Conservation (phyloP, 2,888 invertebrate species). For the Pyrochroa serraticornis region DNA sequence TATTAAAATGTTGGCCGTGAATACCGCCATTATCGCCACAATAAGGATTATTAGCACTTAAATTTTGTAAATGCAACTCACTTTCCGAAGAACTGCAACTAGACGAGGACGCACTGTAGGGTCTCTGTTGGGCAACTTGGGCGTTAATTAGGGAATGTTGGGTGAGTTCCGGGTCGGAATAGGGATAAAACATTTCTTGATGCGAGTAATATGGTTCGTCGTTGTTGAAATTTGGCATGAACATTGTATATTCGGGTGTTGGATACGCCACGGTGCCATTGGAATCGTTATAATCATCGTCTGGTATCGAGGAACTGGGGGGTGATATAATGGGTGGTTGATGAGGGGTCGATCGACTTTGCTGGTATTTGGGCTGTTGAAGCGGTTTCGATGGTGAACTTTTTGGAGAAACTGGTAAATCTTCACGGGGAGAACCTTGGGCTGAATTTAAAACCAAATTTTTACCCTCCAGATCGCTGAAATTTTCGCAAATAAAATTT, state of each 20-base stretch:
- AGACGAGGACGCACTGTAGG: constrained; percentile 79
- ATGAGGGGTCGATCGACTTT: constrained; percentile 52
- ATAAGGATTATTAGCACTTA: constrained; percentile 50
- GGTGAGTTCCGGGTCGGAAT: constrained; percentile 55
- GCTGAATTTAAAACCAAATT: constrained; percentile 81
- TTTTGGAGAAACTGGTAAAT: constrained; percentile 42
- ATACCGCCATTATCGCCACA: constrained; percentile 45
- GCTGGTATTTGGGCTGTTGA: constrained; percentile 40
- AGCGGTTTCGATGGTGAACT: constrained; percentile 32
- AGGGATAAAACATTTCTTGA: constrained; percentile 62
- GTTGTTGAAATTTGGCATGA: constrained; percentile 56
- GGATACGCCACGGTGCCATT: constrained; percentile 57
- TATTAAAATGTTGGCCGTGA: constrained; percentile 46
- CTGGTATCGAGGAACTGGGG: constrained; percentile 51
- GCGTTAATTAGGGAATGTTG: constrained; percentile 54
- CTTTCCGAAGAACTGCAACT: constrained; percentile 79
- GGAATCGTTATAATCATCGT: constrained; percentile 67
- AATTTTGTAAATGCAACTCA: constrained; percentile 57
- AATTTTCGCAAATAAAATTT: constrained; percentile 41
- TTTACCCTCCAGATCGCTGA: constrained; percentile 84
- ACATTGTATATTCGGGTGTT: constrained; percentile 51
- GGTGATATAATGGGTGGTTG: constrained; percentile 48
- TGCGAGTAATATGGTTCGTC: constrained; percentile 57
- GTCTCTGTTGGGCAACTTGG: constrained; percentile 63
- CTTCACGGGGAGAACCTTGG: constrained; percentile 66